Evolutionary conservation across 2,797 vertebrate species (phyloP), one percentile per base, ranked within the genome.

Genomic region (Danio kyathit): DNA sequence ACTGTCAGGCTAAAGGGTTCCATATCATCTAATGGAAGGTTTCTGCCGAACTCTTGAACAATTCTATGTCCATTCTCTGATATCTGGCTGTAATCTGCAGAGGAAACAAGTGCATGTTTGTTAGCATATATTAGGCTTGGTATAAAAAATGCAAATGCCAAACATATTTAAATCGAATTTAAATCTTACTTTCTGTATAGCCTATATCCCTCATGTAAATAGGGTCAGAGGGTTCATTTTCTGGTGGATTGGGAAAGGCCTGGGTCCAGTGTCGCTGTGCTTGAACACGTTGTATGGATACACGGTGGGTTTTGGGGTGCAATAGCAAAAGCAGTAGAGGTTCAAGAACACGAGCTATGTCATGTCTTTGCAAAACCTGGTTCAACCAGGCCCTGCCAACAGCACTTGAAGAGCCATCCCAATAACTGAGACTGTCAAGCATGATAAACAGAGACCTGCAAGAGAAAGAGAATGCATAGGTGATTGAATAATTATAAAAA

Each of bases 301-400:
- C 96, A 6, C 98, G 89, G 82, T 99, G 98, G 61, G 98, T 99
- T 92, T 99, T 99, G 2, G 98, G 98, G 88, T 99, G 98, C 12
- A 99, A 95, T 77, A 99, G 91, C 17, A 99, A 93, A 7, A 99
- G 93, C 0, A 99, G 94, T 67, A 99, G 94, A 46, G 98, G 98
- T 85, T 99, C 98, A 44, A 99, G 93, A 82, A 99, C 96, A n/a
- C 98, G 95, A 61, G 98, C 97, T 41, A 99, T 98, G 84, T 99
- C 98, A 74, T 99, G 98, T 89, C 98, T 97, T 89, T 99, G 98
- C 49, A 99, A 95, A 16, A 99, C 97, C 89, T 99, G 98, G 90
- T 96, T 97, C 70, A 99, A 89, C 98, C 98, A 99, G 65, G 97
- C 97, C 85, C 97, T 96, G 73, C 97, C 97, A 81, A 99, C 96